A percentile compares a stretch with the other conserved stretches of the same genome.
These are phyloP conservation scores for Myrmecobius fasciatus DNA, from an alignment of 2,113 vertebrate species.

Conservation along the genomic window DNA sequence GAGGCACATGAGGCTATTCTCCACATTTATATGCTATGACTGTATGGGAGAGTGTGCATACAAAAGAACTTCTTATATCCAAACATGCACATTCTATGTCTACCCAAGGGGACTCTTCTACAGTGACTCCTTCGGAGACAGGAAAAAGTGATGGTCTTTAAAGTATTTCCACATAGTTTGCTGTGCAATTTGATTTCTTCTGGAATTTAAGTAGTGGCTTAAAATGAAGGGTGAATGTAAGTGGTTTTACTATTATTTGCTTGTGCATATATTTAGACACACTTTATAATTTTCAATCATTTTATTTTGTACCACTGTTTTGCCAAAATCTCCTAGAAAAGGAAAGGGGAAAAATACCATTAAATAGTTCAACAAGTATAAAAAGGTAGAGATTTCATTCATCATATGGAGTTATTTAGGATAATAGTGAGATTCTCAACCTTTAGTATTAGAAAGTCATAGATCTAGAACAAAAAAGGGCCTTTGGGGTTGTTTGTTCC, in stretches of 20 bases:
- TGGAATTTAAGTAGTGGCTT: background rate
- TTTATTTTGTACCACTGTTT: slow-evolving; percentile 16
- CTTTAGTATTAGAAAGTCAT: background rate
- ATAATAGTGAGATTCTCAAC: slow-evolving; percentile 42
- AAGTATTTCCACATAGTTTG: background rate
- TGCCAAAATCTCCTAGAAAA: background rate
- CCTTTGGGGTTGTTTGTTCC: too few species aligned
- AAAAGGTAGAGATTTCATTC: background rate
- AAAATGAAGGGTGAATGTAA: background rate
- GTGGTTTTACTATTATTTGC: background rate
- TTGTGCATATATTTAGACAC: background rate
- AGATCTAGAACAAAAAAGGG: too few species aligned
- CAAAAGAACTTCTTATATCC: background rate
- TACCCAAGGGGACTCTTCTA: slow-evolving; percentile 26
- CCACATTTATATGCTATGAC: background rate
- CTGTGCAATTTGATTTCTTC: slow-evolving; percentile 15
- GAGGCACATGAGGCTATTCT: background rate
- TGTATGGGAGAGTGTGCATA: background rate
- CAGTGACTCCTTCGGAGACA: background rate
- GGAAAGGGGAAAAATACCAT: background rate
- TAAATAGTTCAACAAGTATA: background rate
- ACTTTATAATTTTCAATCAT: slow-evolving; percentile 36
- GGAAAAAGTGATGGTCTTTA: slow-evolving; percentile 23
- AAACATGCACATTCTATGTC: background rate
- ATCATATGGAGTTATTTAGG: background rate